A percentile compares a stretch with the other conserved stretches of the same genome.
These are phyloP conservation scores for Epiblema foenella DNA, from an alignment of 2,888 invertebrate genomes.

Conservation along the genomic window DNA sequence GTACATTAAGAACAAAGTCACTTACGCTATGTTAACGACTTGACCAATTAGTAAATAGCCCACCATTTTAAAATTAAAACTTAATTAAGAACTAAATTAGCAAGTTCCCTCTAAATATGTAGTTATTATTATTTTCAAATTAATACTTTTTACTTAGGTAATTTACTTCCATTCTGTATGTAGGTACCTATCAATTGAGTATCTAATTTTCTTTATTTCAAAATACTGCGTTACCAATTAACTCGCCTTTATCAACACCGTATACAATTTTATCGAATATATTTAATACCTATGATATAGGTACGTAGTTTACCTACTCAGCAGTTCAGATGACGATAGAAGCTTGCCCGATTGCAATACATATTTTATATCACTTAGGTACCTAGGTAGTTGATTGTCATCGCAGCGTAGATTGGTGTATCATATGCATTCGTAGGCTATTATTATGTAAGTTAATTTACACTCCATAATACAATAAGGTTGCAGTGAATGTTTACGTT, in stretches of 20 bases:
- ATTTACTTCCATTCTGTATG: background rate
- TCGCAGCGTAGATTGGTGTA: background rate
- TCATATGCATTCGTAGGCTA: background rate
- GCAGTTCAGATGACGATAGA: background rate
- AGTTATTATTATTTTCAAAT: slow-evolving; percentile 4
- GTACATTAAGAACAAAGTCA: background rate
- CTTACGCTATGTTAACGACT: slow-evolving; percentile 15
- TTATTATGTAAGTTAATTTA: background rate
- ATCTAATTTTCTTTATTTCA: background rate
- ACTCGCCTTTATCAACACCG: background rate
- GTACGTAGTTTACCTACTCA: background rate
- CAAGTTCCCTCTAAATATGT: background rate
- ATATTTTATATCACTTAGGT: background rate
- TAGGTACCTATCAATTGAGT: background rate
- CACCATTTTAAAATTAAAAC: slow-evolving; percentile 1
- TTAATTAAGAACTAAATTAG: slow-evolving; percentile 9
- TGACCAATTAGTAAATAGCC: slow-evolving; percentile 19
- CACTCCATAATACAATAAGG: background rate
- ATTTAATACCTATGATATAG: too few relatives aligned
- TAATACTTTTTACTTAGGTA: background rate
- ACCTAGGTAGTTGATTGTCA: background rate
- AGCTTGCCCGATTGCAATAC: background rate
- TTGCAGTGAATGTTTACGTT: slow-evolving; percentile 23
- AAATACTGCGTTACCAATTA: background rate
- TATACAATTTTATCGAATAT: background rate